Percentiles rank a stretch among this genome's conserved stretches.
Evolutionary conservation across 1,140 invertebrate genomes (phyloP).

Genomic region (Charaxes varanes): DNA sequence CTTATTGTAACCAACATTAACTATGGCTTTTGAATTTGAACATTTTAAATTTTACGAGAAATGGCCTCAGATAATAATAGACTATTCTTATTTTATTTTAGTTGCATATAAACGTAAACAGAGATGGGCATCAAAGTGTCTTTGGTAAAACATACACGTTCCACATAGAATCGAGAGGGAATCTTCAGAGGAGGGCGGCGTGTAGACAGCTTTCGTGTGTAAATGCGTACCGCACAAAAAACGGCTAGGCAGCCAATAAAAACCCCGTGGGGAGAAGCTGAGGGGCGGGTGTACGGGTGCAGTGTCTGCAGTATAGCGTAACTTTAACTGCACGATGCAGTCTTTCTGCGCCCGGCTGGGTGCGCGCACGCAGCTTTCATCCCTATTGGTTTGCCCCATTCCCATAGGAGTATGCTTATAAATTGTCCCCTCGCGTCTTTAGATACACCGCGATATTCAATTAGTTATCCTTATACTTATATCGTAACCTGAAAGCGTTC

Average conservation of each 20-base stretch:
- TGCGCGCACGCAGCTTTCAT: slow-evolving; percentile 63
- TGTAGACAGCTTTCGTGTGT: slow-evolving; percentile 62
- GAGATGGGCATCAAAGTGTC: slow-evolving; percentile 27
- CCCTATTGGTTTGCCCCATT: slow-evolving; percentile 24
- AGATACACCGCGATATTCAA: not conserved
- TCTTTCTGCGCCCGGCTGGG: slow-evolving; percentile 48
- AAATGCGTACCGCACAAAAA: slow-evolving; percentile 64
- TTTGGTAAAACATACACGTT: slow-evolving; percentile 23
- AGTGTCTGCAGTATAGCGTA: slow-evolving; percentile 29
- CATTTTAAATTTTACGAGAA: no score
- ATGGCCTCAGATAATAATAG: no score
- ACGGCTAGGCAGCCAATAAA: slow-evolving; percentile 69
- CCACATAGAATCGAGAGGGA: slow-evolving; percentile 51
- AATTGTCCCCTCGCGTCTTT: not conserved
- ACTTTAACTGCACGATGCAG: slow-evolving; percentile 53
- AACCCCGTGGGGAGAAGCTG: slow-evolving; percentile 63
- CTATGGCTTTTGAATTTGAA: no score
- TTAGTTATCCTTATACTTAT: no score
- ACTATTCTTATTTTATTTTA: no score
- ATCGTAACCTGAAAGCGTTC: no score
- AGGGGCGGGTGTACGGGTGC: slow-evolving; percentile 63
- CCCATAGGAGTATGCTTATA: slow-evolving; percentile 6
- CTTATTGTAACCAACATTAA: not conserved
- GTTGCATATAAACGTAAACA: slow-evolving; percentile 26
- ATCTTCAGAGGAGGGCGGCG: slow-evolving; percentile 56